Conservation (phyloP, 2,113 vertebrate species). For the Sander vitreus region DNA sequence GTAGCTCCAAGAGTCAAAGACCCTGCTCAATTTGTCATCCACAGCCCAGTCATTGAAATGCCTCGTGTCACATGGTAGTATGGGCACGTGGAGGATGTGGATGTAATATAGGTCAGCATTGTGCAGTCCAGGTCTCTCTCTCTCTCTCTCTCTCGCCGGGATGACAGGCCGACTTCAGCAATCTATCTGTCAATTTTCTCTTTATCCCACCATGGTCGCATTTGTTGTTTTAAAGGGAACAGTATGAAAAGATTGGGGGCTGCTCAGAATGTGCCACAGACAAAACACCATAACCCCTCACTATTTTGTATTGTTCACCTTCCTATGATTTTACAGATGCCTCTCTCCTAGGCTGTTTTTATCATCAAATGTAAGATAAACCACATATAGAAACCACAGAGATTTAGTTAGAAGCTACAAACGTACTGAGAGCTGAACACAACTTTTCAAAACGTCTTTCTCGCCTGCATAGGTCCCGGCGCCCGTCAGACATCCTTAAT, state of each 20-base stretch:
- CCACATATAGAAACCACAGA: too few species aligned
- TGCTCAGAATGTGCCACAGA: not conserved
- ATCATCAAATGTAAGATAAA: too few species aligned
- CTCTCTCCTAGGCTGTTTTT: not conserved
- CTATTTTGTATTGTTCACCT: not conserved
- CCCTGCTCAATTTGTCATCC: constrained; percentile 31
- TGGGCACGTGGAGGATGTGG: constrained; percentile 15
- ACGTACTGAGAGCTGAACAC: too few species aligned
- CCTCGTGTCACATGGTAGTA: constrained; percentile 43
- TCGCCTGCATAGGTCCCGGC: too few species aligned
- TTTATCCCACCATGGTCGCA: not conserved
- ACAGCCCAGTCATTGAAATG: constrained; percentile 34
- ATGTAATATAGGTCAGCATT: constrained; percentile 66
- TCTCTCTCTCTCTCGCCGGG: constrained; percentile 14
- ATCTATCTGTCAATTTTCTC: constrained; percentile 12
- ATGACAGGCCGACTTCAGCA: constrained; percentile 2
- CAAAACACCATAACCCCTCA: not conserved
- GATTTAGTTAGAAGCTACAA: too few species aligned
- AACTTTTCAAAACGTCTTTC: too few species aligned
- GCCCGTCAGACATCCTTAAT: too few species aligned
- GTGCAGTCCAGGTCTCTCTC: constrained; percentile 34
- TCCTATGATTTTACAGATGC: not conserved
- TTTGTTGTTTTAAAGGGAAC: constrained; percentile 2
- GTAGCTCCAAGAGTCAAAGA: constrained; percentile 19
- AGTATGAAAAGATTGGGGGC: not conserved